Conservation (phyloP, 2,888 invertebrate species). For the Nysson spinosus region DNA sequence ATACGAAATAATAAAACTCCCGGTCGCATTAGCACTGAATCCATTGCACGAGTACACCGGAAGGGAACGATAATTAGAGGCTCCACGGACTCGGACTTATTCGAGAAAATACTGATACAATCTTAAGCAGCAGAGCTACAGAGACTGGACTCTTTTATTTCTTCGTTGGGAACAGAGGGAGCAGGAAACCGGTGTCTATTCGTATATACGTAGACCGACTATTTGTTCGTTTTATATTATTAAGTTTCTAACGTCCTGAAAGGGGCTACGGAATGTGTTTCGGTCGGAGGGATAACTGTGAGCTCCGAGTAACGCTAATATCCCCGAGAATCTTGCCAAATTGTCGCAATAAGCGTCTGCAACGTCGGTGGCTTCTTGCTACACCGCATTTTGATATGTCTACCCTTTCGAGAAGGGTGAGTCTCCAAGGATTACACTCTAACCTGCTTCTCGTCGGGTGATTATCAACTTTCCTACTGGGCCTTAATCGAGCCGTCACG, state of each 20-base stretch:
- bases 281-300: slow-evolving; percentile 51
- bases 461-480: slow-evolving; percentile 30
- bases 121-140: slow-evolving; percentile 25
- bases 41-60: slow-evolving; percentile 22
- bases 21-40: slow-evolving; percentile 17
- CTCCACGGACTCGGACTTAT: slow-evolving; percentile 22
- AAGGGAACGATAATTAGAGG: slow-evolving; percentile 46
- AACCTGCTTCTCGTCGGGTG: slow-evolving; percentile 25
- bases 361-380: slow-evolving; percentile 43
- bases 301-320: slow-evolving; percentile 60
- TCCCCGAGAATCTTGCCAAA: slow-evolving; percentile 65
- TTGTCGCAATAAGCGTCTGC: slow-evolving; percentile 67
- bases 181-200: too few relatives aligned
- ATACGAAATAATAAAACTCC: slow-evolving; percentile 22
- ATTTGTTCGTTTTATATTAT: slow-evolving; percentile 55
- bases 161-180: slow-evolving; percentile 26
- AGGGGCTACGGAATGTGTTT: slow-evolving; percentile 41
- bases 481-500: slow-evolving; percentile 36
- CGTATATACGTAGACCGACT: not conserved
- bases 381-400: slow-evolving; percentile 49
- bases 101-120: slow-evolving; percentile 47
- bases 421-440: too few relatives aligned
- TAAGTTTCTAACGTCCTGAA: slow-evolving; percentile 60
- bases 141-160: slow-evolving; percentile 41
- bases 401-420: too few relatives aligned